Percentiles rank a stretch among this genome's conserved stretches.
These are phyloP conservation scores for Drosophila atripex DNA, from an alignment of 2,888 invertebrate species.

Conservation along the genomic window DNA sequence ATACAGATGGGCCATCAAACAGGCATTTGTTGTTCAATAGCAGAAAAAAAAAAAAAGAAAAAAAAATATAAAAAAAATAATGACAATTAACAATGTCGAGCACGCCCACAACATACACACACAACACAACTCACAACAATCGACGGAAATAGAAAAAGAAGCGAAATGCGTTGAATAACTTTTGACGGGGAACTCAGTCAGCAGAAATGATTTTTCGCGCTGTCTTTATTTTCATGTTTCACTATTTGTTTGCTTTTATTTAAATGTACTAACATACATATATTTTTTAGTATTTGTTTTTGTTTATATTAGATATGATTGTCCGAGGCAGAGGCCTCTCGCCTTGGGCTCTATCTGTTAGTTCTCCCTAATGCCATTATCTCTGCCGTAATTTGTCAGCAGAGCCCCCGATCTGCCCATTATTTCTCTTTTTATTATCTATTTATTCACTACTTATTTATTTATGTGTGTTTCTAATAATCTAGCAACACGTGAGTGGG, in stretches of 20 bases:
- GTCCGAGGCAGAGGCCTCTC: constrained; percentile 34
- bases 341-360: constrained; percentile 22
- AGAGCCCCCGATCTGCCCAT: constrained; percentile 3
- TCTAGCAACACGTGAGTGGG: constrained; percentile 30
- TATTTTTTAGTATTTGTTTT: constrained; percentile 40
- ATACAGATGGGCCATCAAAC: constrained; percentile 10
- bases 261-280: background rate
- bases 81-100: constrained; percentile 58
- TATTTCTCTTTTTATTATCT: constrained; percentile 8
- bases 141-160: constrained; percentile 14
- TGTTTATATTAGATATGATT: constrained; percentile 58
- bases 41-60: constrained; percentile 31
- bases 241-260: constrained; percentile 22
- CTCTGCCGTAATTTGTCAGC: constrained; percentile 20
- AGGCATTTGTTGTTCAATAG: constrained; percentile 3
- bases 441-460: background rate
- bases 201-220: constrained; percentile 32
- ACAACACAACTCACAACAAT: constrained; percentile 12
- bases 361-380: constrained; percentile 37
- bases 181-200: constrained; percentile 26
- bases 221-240: constrained; percentile 2
- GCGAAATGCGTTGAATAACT: constrained; percentile 29
- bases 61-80: constrained; percentile 35
- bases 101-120: constrained; percentile 50
- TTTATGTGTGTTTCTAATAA: constrained; percentile 15